These are phyloP conservation scores for Leptobrachium leishanense DNA, from an alignment of 2,113 vertebrate species.

Conservation along the genomic window DNA sequence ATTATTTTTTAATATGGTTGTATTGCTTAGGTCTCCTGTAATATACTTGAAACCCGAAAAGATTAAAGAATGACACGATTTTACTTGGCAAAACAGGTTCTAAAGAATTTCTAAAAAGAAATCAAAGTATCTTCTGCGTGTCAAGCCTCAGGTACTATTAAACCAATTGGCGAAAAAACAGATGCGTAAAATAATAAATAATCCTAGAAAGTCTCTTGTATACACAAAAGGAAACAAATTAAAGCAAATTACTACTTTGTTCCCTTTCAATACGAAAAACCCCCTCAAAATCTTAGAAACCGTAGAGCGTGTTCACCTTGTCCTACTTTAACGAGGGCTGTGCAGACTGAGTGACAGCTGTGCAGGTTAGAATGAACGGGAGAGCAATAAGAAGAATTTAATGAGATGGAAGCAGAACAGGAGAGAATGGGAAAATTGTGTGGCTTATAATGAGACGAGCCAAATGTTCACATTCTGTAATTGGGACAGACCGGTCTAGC, in stretches of 20 bases:
- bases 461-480: not conserved
- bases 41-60: no score
- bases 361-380: not conserved
- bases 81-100: no score
- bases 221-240: not conserved
- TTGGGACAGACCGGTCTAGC: not conserved
- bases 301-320: conserved; percentile 3
- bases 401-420: conserved; percentile 22
- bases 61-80: no score
- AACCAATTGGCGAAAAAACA: not conserved
- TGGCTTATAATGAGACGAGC: not conserved
- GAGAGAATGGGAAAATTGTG: not conserved
- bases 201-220: not conserved
- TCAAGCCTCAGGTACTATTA: not conserved
- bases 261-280: not conserved
- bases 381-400: conserved; percentile 2
- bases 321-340: conserved; percentile 9
- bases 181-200: not conserved
- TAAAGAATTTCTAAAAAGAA: no score
- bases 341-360: conserved; percentile 11
- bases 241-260: not conserved
- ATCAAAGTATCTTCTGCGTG: not conserved
- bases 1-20: no score
- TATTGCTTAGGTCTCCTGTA: no score
- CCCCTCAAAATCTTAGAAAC: not conserved